A percentile compares a stretch with the other conserved stretches of the same genome.
Conservation (phyloP, 2,888 invertebrate genomes). For the Drosophila infuscata region DNA sequence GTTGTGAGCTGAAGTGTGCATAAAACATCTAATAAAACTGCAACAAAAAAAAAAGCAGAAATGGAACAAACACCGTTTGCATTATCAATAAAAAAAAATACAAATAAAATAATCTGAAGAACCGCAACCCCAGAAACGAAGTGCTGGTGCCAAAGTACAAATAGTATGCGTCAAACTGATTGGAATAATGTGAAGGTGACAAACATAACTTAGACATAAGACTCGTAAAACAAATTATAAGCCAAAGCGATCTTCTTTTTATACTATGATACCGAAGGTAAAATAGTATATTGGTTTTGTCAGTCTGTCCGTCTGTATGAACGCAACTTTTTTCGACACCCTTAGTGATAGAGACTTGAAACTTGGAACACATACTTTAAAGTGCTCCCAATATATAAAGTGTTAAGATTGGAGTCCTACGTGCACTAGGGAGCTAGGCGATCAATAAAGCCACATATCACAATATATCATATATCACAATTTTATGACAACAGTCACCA, state of each 20-base stretch:
- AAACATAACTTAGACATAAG: neutral
- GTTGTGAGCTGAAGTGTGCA: slow-evolving; percentile 14
- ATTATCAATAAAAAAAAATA: neutral
- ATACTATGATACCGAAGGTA: too few species aligned
- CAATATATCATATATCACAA: too few species aligned
- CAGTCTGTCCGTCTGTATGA: too few species aligned
- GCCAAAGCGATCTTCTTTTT: neutral
- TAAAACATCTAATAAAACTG: slow-evolving; percentile 24
- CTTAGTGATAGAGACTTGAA: too few species aligned
- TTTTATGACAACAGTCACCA: too few species aligned
- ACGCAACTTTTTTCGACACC: too few species aligned
- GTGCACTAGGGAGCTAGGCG: too few species aligned
- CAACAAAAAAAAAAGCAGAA: neutral
- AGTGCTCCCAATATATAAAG: too few species aligned
- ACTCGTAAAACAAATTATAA: neutral
- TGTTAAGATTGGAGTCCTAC: too few species aligned
- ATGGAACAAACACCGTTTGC: neutral
- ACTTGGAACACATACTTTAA: too few species aligned
- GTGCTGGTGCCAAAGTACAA: neutral
- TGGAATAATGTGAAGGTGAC: neutral
- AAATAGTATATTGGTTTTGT: too few species aligned
- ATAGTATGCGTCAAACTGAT: slow-evolving; percentile 1
- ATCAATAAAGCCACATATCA: too few species aligned
- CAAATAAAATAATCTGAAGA: slow-evolving; percentile 2
- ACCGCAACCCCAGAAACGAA: slow-evolving; percentile 22